Conservation (phyloP, 2,888 invertebrate genomes). For the Dichetophora obliterata region DNA sequence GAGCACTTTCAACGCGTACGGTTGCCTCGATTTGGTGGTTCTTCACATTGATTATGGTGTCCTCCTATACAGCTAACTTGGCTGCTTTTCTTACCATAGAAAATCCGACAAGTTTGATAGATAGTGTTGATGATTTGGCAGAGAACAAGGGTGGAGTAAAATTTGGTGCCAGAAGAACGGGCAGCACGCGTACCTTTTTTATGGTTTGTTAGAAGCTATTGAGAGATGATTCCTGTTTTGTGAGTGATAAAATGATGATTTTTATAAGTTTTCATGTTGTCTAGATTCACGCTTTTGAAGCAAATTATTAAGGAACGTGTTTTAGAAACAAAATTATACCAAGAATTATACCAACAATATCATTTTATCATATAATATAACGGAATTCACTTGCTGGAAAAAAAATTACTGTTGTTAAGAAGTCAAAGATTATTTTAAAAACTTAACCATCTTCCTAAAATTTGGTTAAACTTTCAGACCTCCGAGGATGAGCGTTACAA, state of each 20-base stretch:
- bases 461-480: slow-evolving; percentile 69
- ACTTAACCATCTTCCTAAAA: no score
- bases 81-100: slow-evolving; percentile 92
- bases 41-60: slow-evolving; percentile 82
- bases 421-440: background rate
- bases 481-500: slow-evolving; percentile 81
- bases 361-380: no score
- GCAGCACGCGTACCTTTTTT: slow-evolving; percentile 91
- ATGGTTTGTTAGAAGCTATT: slow-evolving; percentile 72
- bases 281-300: background rate
- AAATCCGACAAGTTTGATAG: slow-evolving; percentile 77
- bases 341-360: no score
- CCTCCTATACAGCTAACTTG: slow-evolving; percentile 91
- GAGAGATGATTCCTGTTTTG: background rate
- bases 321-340: no score
- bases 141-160: slow-evolving; percentile 81
- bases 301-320: no score
- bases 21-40: slow-evolving; percentile 92
- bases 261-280: background rate
- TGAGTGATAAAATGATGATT: no score
- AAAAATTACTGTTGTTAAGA: background rate
- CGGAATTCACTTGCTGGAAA: no score
- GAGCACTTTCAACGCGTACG: slow-evolving; percentile 88
- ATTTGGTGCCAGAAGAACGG: slow-evolving; percentile 86
- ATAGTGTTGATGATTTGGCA: slow-evolving; percentile 86